Evolutionary conservation across 2,888 invertebrate species (phyloP).

Genomic region (Clepsis dumicolana): DNA sequence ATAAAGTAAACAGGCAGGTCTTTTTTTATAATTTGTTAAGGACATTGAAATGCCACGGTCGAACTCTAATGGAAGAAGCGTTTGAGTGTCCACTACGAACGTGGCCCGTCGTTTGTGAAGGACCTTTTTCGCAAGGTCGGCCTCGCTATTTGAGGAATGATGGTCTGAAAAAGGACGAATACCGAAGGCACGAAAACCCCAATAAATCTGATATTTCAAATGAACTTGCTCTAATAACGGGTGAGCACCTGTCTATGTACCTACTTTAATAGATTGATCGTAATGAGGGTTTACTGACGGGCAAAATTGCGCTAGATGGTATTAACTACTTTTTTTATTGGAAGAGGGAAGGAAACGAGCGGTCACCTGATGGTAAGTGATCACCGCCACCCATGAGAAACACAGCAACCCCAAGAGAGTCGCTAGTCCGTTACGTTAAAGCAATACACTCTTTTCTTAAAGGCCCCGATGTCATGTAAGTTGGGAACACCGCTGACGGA

Average conservation of each 20-base stretch:
- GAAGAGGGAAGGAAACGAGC: too few species aligned
- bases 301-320: too few species aligned
- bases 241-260: neutral
- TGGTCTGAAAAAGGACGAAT: neutral
- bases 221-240: neutral
- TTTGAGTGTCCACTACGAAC: neutral
- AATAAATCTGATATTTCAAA: neutral
- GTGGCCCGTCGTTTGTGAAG: neutral
- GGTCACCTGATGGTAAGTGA: too few species aligned
- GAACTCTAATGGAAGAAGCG: neutral
- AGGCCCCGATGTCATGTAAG: too few species aligned
- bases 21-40: constrained; percentile 14
- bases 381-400: too few species aligned
- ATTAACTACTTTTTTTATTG: too few species aligned
- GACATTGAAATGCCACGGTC: constrained; percentile 3
- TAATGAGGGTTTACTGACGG: too few species aligned
- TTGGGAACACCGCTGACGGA: too few species aligned
- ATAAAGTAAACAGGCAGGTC: neutral
- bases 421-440: too few species aligned
- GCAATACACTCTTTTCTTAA: too few species aligned
- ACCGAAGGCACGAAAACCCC: neutral
- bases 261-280: too few species aligned
- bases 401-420: too few species aligned
- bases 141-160: constrained; percentile 1
- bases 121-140: constrained; percentile 4